phyloP scores from a whole-genome alignment of 2,113 vertebrate species.

The Cacatua alba region DNA sequence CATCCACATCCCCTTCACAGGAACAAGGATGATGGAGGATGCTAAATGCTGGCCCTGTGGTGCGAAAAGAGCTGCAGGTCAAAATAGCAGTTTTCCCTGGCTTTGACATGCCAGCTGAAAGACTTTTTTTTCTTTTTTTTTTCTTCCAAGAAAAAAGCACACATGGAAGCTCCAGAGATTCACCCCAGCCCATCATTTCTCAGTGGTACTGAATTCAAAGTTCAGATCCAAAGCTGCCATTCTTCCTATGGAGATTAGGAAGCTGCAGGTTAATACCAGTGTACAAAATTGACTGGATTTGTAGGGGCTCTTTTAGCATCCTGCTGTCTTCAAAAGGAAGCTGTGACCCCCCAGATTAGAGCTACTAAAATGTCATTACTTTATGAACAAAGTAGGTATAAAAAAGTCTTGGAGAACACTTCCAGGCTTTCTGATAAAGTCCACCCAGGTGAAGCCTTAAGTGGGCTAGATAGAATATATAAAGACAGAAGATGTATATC shows the following conservation, averaged over 20 bases:
- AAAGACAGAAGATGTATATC: background rate
- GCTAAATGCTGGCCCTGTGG: background rate
- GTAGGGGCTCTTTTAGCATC: background rate
- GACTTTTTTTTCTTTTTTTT: background rate
- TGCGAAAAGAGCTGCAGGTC: background rate
- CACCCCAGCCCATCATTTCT: background rate
- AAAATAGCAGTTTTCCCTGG: background rate
- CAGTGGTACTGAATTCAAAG: background rate
- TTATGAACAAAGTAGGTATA: background rate
- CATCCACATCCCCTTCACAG: background rate
- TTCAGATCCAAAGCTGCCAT: background rate
- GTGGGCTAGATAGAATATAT: background rate
- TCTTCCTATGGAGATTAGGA: background rate
- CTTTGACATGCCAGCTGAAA: background rate
- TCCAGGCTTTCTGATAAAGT: background rate
- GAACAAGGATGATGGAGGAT: accelerated
- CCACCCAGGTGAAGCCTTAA: background rate
- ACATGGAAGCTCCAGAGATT: background rate
- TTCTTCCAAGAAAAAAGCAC: background rate
- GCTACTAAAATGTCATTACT: background rate
- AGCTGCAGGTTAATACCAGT: background rate
- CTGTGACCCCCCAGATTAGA: background rate
- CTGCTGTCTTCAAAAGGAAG: background rate
- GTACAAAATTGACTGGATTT: accelerated
- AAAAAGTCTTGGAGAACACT: background rate